phyloP scores from a whole-genome alignment of 2,113 vertebrate species.

The Elgaria multicarinata region DNA sequence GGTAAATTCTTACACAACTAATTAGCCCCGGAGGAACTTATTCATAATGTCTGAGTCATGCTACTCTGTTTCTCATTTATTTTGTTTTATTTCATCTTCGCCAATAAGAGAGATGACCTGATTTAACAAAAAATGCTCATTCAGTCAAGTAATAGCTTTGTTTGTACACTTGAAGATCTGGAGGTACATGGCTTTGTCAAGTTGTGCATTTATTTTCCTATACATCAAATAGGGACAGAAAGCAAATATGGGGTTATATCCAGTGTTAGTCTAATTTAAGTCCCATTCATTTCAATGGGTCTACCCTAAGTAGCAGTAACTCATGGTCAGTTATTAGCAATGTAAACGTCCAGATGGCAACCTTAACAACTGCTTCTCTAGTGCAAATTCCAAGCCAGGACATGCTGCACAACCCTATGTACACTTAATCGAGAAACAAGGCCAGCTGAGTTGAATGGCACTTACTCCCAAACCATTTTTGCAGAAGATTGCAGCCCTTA shows the following conservation, averaged over 20 bases:
- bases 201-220: neutral
- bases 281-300: too few relatives aligned
- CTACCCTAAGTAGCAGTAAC: too few relatives aligned
- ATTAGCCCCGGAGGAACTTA: neutral
- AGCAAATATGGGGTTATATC: neutral
- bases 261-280: too few relatives aligned
- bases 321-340: neutral
- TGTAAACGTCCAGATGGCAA: neutral
- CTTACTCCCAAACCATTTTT: neutral
- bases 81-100: slow-evolving; percentile 14
- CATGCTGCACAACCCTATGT: neutral
- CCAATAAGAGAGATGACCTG: neutral
- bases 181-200: too few relatives aligned
- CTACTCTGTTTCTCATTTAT: neutral
- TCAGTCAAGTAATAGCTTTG: neutral
- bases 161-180: neutral
- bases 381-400: neutral
- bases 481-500: neutral
- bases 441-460: neutral
- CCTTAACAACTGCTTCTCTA: neutral
- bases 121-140: neutral
- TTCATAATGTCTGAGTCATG: neutral
- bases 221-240: neutral
- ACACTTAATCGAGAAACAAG: neutral
- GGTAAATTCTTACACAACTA: neutral